These are phyloP conservation scores for Diplodus puntazzo DNA, from an alignment of 2,797 vertebrate genomes.

Conservation along the genomic window DNA sequence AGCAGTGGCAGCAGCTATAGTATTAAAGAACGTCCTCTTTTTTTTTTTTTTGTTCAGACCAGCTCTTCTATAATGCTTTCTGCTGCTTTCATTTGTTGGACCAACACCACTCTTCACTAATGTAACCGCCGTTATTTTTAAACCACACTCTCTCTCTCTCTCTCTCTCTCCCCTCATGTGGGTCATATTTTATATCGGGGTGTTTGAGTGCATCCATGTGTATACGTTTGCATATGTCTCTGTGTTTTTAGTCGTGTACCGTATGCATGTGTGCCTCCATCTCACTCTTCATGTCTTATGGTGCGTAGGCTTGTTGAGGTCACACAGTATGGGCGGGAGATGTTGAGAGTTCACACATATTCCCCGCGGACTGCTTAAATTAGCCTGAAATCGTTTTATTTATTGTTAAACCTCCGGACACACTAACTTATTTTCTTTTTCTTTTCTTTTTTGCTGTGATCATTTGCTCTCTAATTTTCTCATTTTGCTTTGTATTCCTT, in stretches of 20 bases:
- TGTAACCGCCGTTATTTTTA: slow-evolving; percentile 69
- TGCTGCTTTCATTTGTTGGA: slow-evolving; percentile 49
- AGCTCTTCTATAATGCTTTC: slow-evolving; percentile 53
- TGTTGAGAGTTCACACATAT: slow-evolving; percentile 44
- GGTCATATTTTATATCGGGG: slow-evolving; percentile 45
- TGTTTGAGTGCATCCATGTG: slow-evolving; percentile 45
- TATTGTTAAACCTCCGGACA: slow-evolving; percentile 32
- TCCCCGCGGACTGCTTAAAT: slow-evolving; percentile 53
- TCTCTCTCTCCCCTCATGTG: slow-evolving; percentile 17
- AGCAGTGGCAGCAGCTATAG: slow-evolving; percentile 66
- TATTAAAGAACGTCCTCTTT: slow-evolving; percentile 33
- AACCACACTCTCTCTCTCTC: slow-evolving; percentile 24
- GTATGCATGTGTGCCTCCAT: slow-evolving; percentile 32
- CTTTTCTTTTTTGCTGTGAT: slow-evolving; percentile 11
- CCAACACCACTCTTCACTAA: slow-evolving; percentile 53
- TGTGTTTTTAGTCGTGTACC: slow-evolving; percentile 31
- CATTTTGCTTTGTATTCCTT: slow-evolving; percentile 25
- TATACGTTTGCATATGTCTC: slow-evolving; percentile 19
- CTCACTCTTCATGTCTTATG: slow-evolving; percentile 28
- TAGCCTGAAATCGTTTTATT: slow-evolving; percentile 52
- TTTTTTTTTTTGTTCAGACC: background rate
- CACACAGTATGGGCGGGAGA: slow-evolving; percentile 39
- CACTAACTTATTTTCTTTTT: background rate
- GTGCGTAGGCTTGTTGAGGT: slow-evolving; percentile 61
- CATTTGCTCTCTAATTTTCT: slow-evolving; percentile 47